A percentile compares a stretch with the other conserved stretches of the same genome.
These are phyloP conservation scores for Rhagoletis zephyria DNA, from an alignment of 1,140 invertebrate species.

Conservation along the genomic window DNA sequence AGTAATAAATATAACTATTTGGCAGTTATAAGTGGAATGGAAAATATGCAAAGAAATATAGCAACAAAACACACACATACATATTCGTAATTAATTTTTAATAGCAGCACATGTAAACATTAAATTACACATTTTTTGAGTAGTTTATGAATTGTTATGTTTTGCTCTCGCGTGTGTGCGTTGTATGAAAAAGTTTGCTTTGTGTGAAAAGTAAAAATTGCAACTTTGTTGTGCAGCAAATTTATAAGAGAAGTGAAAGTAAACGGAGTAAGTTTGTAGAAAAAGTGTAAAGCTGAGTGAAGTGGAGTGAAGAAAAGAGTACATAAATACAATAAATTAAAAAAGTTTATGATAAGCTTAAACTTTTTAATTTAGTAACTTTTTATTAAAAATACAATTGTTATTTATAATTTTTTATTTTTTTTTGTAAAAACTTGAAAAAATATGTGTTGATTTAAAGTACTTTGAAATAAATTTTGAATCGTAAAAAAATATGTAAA, in stretches of 20 bases:
- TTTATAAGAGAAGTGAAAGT: not conserved
- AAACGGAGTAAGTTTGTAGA: not conserved
- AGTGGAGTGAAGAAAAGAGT: not conserved
- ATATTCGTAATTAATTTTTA: not conserved
- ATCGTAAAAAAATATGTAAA: too few relatives aligned
- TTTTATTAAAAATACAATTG: too few relatives aligned
- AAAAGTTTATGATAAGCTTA: too few relatives aligned
- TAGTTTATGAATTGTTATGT: not conserved
- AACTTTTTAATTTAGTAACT: too few relatives aligned
- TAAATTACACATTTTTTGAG: not conserved
- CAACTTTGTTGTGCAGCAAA: not conserved
- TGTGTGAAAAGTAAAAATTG: not conserved
- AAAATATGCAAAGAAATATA: not conserved
- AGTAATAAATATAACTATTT: too few relatives aligned
- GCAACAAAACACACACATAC: constrained; percentile 1
- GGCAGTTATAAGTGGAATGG: too few relatives aligned
- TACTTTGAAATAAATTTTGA: too few relatives aligned
- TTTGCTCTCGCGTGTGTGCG: not conserved
- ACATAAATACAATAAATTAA: not conserved
- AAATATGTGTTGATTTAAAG: too few relatives aligned
- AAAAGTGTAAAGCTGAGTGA: not conserved
- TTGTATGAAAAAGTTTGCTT: too few relatives aligned
- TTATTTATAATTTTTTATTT: too few relatives aligned
- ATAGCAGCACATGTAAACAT: not conserved
- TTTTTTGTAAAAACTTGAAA: too few relatives aligned